Evolutionary conservation across 2,888 invertebrate species (phyloP), one percentile per base, ranked within the genome.

Genomic region (Campoletis raptor): DNA sequence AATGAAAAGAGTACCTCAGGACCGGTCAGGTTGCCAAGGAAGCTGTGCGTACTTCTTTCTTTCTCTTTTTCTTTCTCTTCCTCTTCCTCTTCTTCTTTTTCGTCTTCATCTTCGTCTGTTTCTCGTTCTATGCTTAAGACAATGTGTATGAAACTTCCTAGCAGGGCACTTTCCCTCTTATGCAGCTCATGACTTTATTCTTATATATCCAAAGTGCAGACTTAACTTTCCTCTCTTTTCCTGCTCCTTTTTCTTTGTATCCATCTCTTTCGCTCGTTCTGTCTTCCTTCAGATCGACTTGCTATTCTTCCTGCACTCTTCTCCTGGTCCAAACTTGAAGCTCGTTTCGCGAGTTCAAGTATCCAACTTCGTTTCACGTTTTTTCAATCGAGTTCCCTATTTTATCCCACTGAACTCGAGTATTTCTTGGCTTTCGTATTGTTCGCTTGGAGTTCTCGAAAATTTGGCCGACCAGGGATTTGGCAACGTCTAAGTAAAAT

Each of bases 341-440:
- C 81, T 74, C 61, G 78, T 85, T 85, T 73, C 42, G n/a, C 48
- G 54, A 74, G 73, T 73, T 37, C 61, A 24, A 61, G 21, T 45
- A 8, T 45, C 45, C 45, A 57, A 61, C 57, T 57, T 61, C 48
- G 66, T 52, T 73, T 36, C 21, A 37, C 45, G n/a, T 40, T 40
- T 40, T 15, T 54, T 67, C 37, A 54, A 69, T 30, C 54, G 12
- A 30, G 52, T 54, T 54, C 12, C 18, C 15, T 5, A 54, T 54
- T 79, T 69, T 24, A 15, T 40, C n/a, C 42, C 24, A 54, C 54
- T 24, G 10, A 15, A 24, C 8, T 69, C 48, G 66, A 52, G 37
- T 37, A 66, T 18, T 15, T 57, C 73, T 74, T 57, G 21, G 37
- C 37, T 24, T n/a, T 57, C 15, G 12, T 21, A 74, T 57, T 52